A percentile compares a stretch with the other conserved stretches of the same genome.
Conservation (phyloP, 2,113 vertebrate species). For the Anseranas semipalmata region DNA sequence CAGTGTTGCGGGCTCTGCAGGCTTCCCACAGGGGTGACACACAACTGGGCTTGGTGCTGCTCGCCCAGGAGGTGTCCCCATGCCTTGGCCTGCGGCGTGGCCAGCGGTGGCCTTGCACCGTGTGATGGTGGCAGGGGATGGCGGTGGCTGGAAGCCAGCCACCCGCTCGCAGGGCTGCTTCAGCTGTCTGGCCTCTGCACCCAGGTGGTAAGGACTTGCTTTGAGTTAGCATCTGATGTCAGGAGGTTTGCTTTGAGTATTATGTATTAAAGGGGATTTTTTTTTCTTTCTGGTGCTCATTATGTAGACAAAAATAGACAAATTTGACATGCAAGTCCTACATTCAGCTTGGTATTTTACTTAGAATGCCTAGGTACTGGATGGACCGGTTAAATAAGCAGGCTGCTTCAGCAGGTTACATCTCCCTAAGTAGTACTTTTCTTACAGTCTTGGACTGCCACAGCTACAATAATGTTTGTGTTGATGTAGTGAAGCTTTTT, state of each 20-base stretch:
- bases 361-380: background rate
- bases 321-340: background rate
- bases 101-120: background rate
- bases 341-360: background rate
- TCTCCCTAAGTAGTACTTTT: background rate
- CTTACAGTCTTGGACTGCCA: background rate
- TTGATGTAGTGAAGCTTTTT: background rate
- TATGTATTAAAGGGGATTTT: background rate
- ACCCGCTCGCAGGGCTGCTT: background rate
- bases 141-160: too few species aligned
- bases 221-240: background rate
- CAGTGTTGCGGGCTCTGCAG: background rate
- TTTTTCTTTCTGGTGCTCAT: background rate
- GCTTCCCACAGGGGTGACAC: background rate
- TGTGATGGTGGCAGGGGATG: accelerated
- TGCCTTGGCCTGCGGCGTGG: background rate
- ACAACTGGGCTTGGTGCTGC: background rate
- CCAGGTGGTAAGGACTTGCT: background rate
- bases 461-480: background rate
- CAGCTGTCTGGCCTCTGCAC: background rate
- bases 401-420: background rate
- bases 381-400: background rate
- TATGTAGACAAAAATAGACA: background rate
- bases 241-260: background rate
- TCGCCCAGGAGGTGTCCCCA: background rate